Evolutionary conservation across 2,113 vertebrate genomes (phyloP), one percentile per base, ranked within the genome.

Genomic region (Nannobrachium achirus): DNA sequence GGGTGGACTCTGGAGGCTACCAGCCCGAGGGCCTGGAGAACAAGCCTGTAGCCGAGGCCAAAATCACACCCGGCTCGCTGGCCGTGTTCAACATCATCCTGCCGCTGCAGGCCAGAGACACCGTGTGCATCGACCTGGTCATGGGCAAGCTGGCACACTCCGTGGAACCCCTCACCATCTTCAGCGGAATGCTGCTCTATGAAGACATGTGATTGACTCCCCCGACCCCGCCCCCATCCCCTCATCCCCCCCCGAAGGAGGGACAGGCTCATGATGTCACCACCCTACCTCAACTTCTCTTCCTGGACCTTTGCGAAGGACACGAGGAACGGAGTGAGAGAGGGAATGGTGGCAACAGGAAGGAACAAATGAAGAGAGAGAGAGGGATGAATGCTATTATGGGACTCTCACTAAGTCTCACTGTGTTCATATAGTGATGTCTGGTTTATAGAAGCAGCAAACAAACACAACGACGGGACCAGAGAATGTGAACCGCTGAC

Each of bases 1-100:
- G 97, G 13, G 94, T 94, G 38, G 96, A 98, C 90, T 98, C 97
- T 0, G 96, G 93, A 0, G 96, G 96, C 0, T 97, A 96, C 69
- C 95, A 98, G 79, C 96, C 96, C 0, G 97, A 98, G 82, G 97
- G 94, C 1, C 87, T 98, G 81, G 97, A 98, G 89, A 97, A 97
- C 85, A 96, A 96, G 59, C 97, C 96, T 0, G 92, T 95, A 81
- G 95, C 91, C 0, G 95, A 97, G 10, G 88, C 88, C 16, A 94
- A 93, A 65, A 91, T 91, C 33, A 91, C 88, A 10, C 91, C 95
- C 0, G 96, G 95, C 0, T 92, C 97, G 0, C 86, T 98, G 6
- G 97, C 94, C 0, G 92, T 98, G 40, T 98, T 98, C 88, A 96
- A 92, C 88, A 94, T 98, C 46, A 92, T 98, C 74, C 90, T 98